phyloP scores from a whole-genome alignment of 1,140 invertebrate genomes.

The Hycleus cichorii region DNA sequence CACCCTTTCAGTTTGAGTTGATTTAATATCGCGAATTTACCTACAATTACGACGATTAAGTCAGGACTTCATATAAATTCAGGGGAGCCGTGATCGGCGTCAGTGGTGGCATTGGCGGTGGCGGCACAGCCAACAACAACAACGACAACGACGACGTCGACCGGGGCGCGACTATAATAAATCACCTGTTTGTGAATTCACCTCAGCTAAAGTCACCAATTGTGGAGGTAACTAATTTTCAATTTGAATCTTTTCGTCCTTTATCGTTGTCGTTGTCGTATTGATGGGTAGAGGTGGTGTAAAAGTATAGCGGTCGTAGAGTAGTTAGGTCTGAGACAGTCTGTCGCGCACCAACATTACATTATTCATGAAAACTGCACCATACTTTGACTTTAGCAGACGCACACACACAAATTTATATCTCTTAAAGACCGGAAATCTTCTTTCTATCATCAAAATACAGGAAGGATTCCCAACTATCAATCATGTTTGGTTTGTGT shows the following conservation, averaged over 20 bases:
- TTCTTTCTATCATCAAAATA: neutral
- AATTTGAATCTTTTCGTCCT: conserved; percentile 33
- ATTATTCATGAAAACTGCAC: conserved; percentile 36
- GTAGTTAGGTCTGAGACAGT: conserved; percentile 15
- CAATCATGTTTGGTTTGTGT: conserved; percentile 20
- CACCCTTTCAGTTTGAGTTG: no score
- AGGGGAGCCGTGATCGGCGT: no score
- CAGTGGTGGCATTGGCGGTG: no score
- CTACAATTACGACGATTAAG: no score
- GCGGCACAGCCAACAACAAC: no score
- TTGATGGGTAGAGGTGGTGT: no score
- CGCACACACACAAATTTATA: conserved; percentile 29
- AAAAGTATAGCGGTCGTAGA: no score
- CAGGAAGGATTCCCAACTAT: conserved; percentile 25
- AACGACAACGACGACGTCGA: no score
- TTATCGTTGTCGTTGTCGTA: conserved; percentile 16
- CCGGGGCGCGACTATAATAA: conserved; percentile 2
- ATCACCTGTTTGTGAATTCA: conserved; percentile 21
- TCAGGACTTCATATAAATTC: no score
- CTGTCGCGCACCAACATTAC: conserved; percentile 33
- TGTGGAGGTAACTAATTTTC: conserved; percentile 33
- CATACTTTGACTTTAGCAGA: conserved; percentile 9
- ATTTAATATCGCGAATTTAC: no score
- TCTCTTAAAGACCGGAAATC: conserved; percentile 27
- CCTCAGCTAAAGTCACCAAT: conserved; percentile 17